Evolutionary conservation across 2,797 vertebrate genomes (phyloP).

Genomic region (Garrulus glandarius): DNA sequence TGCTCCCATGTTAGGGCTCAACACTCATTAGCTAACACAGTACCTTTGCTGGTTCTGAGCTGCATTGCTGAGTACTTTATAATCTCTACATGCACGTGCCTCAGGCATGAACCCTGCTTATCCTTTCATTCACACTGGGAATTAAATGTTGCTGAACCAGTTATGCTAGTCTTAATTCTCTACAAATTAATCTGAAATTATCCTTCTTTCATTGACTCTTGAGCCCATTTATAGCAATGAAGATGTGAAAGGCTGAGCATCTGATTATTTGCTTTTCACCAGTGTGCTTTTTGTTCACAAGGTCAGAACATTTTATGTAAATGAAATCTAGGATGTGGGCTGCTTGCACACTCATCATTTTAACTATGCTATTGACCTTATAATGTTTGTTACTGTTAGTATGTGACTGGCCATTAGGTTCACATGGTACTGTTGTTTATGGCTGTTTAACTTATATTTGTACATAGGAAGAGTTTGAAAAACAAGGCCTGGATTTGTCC

Average conservation of each 20-base stretch:
- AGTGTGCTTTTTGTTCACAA: not conserved
- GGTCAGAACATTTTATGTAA: constrained; percentile 41
- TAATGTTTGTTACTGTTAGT: constrained; percentile 8
- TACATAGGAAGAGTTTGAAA: not conserved
- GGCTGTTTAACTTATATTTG: not conserved
- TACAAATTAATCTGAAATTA: constrained; percentile 45
- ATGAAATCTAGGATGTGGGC: not conserved
- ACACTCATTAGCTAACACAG: not conserved
- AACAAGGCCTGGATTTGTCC: not conserved
- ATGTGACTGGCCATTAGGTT: not conserved
- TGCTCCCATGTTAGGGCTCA: not conserved
- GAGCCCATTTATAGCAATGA: not conserved
- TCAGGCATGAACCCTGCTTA: not conserved
- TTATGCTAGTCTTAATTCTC: constrained; percentile 27
- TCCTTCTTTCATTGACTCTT: not conserved
- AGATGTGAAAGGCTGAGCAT: not conserved
- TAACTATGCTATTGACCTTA: constrained; percentile 39
- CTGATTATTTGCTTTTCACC: constrained; percentile 14
- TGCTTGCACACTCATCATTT: constrained; percentile 30
- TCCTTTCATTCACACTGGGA: not conserved
- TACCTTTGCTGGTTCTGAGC: not conserved
- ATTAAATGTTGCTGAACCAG: constrained; percentile 6
- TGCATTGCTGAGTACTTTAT: not conserved
- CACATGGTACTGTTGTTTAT: not conserved
- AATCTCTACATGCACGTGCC: not conserved